Evolutionary conservation across 2,888 invertebrate species (phyloP), one percentile per base, ranked within the genome.

Genomic region (Drosophila mettleri): DNA sequence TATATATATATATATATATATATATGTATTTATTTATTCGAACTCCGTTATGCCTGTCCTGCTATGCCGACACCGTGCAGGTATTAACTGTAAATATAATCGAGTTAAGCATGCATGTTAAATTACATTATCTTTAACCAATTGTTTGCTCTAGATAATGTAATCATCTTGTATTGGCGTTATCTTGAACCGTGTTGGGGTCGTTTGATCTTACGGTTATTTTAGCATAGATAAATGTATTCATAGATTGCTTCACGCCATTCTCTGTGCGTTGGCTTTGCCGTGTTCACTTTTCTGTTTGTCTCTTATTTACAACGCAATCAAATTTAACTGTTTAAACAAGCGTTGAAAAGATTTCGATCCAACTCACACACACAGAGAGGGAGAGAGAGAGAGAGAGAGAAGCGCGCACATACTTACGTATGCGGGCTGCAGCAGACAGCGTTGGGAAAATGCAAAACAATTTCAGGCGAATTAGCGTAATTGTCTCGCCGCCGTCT

Each of bases 381-480:
- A 49, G 31, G 27, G 27, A 55, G 7, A 8, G 18, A 43, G 9
- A 27, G 24, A 48, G 3, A 46, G 3, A 36, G 3, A 24, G 1
- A 33, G 14, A 18, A 29, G 41, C 41, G 22, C 43, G 16, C 45
- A 31, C 43, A 29, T 18, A 48, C 38, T 33, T 41, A 34, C 31
- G 43, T 36, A 71, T 77, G 67, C 72, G 72, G 67, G 63, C 67
- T 76, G 75, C 73, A 58, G 58, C 69, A 59, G 55, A 45, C 51
- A 34, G 48, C 52, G 67, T 46, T 69, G 45, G 58, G 60, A 85
- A 88, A 84, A 87, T 88, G 88, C 86, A 84, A 84, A 84, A 88
- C 89, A 84, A 88, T 89, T 87, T 89, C 80, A 84, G 74, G 73
- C 78, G 88, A 89, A 88, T 88, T 89, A 89, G 86, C 88, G 84